Evolutionary conservation across 2,888 invertebrate genomes (phyloP), one percentile per base, ranked within the genome.

Genomic region (Euzophera pinguis): DNA sequence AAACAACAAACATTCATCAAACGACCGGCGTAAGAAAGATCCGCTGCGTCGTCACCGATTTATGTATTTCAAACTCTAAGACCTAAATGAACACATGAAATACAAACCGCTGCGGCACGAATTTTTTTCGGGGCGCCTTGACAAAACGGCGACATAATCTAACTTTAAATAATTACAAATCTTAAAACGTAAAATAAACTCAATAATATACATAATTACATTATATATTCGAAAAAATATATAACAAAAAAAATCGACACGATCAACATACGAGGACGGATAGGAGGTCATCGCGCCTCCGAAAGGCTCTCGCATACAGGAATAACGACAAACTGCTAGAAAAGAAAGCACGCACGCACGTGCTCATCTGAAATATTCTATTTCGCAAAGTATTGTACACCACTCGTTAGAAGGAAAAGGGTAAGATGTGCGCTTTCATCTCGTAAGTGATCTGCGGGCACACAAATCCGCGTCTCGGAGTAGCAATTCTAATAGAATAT

Each of bases 71-170:
- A 79, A 78, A 86, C 78, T 80, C 85, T 87, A 86, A 77, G 72
- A 88, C 80, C 88, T 88, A 88, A 87, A 86, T 89, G 89, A 89
- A 89, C 89, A 89, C 89, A 89, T 86, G 85, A 85, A 85, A 86
- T 84, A 88, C 86, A 79, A 79, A 78, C 79, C 78, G 79, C 70
- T 81, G 66, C 76, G 73, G 73, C 74, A 77, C 76, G 67, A 69
- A 63, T 65, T 58, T 58, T 60, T 62, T 63, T 67, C 71, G 60
- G 61, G 62, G 65, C 78, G 73, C 77, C 66, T 74, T 60, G 67
- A 67, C 73, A 68, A 65, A 75, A 68, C 81, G 78, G 71, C 75
- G 74, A 76, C 70, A 61, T 75, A 73, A 73, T 68, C 81, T 84
- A 81, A 73, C 61, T 65, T 84, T 85, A 84, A 85, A 87, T 88